phyloP scores from a whole-genome alignment of 2,888 invertebrate genomes.

The Acanthosoma haemorrhoidale region DNA sequence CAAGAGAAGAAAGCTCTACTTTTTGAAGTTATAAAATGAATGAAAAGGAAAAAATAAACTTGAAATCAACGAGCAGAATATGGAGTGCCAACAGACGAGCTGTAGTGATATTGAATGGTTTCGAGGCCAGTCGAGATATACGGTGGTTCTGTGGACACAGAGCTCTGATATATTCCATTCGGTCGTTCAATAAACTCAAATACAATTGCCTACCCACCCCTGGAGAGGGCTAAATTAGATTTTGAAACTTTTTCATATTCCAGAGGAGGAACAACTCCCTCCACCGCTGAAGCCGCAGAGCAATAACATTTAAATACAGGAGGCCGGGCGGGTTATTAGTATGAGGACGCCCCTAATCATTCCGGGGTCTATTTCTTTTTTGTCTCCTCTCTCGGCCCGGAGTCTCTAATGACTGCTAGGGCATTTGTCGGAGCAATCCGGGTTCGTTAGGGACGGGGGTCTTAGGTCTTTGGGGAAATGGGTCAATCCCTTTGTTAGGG shows the following conservation, averaged over 20 bases:
- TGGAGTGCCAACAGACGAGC: no score
- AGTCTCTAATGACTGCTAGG: slow-evolving; percentile 9
- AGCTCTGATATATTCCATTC: no score
- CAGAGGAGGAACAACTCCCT: no score
- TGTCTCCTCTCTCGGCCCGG: no score
- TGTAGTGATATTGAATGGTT: no score
- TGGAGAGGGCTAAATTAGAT: background rate
- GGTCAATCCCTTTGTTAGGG: slow-evolving; percentile 9
- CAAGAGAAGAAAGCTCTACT: no score
- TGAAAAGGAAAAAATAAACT: no score
- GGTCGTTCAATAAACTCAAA: background rate
- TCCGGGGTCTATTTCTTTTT: background rate
- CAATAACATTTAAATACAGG: background rate
- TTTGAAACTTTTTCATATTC: background rate
- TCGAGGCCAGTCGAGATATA: no score
- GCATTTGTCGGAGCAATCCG: slow-evolving; percentile 1
- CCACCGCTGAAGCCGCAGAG: background rate
- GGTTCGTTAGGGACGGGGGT: background rate
- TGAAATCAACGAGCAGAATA: no score
- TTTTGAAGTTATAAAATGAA: no score
- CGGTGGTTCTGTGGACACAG: no score
- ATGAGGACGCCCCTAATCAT: no score
- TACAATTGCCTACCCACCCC: background rate
- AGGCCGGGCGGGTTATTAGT: background rate
- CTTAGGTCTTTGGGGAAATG: slow-evolving; percentile 3